Evolutionary conservation across 2,113 vertebrate species (phyloP).

Genomic region (Scomber japonicus): DNA sequence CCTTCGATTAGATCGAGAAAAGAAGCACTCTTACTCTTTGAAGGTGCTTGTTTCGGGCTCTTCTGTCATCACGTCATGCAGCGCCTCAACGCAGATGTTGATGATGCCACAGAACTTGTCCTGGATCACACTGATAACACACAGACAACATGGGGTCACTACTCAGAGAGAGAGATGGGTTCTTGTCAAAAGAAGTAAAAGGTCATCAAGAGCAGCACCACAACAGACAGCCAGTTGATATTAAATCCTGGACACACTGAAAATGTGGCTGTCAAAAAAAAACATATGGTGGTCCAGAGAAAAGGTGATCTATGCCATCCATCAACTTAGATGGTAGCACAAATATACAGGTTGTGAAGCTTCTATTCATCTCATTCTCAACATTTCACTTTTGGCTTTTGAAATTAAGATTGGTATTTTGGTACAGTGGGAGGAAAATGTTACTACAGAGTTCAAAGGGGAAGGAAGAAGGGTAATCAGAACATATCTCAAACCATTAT

Average conservation of each 20-base stretch:
- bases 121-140: constrained; percentile 91
- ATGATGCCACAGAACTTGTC: constrained; percentile 99
- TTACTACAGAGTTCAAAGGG: background rate
- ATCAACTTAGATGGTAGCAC: constrained; percentile 25
- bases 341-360: background rate
- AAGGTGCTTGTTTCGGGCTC: constrained; percentile 93
- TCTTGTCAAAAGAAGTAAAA: constrained; percentile 5
- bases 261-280: constrained; percentile 21
- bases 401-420: constrained; percentile 1
- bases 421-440: background rate
- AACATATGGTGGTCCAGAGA: constrained; percentile 25
- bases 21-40: constrained; percentile 90
- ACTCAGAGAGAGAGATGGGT: constrained; percentile 1
- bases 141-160: constrained; percentile 36
- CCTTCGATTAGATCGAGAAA: too few species aligned
- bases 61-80: constrained; percentile 98
- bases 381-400: constrained; percentile 22
- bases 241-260: constrained; percentile 11
- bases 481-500: constrained; percentile 14
- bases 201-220: constrained; percentile 5
- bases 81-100: constrained; percentile 93
- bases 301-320: constrained; percentile 15
- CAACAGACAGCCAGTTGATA: background rate
- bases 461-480: background rate
- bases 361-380: background rate